Base-by-base conservation (phyloP, 2,113 vertebrate species). In the Malurus melanocephalus region DNA sequence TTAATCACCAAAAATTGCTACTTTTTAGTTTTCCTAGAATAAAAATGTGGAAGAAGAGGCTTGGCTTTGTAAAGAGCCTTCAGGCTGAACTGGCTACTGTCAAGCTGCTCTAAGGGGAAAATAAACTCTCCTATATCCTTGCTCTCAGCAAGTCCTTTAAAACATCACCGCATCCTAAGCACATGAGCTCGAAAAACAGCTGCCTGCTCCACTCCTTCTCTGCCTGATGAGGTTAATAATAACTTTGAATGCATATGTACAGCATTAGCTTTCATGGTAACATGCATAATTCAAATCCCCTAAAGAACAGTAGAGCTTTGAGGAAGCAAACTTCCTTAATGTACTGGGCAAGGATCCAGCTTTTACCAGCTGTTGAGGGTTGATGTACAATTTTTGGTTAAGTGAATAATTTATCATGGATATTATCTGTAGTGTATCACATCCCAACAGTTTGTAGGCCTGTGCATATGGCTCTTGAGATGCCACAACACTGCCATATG, bases 211-310 rank as follows among this genome's bases (percentile, higher is more conserved):
- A 68, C 69, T 81, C 73, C 88, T 96, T n/a, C 85, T 86, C 85
- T 91, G 93, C 95, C 95, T 96, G 96, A 96, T 96, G 94, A 97
- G 97, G 96, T 97, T 97, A 97, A 97, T 97, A 97, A 97, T 97
- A 97, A 96, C 96, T 96, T 95, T 91, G 96, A 96, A 96, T 96
- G 97, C 96, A 94, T 95, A 95, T 95, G 94, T 95, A 96, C 93
- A 89, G 93, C 95, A 96, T 97, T 96, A 97, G 95, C 93, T 95
- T 97, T 96, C 96, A 92, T 96, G 91, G 96, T 96, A 97, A 95
- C 94, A 96, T 97, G 95, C 94, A 96, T 94, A 96, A 95, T 95
- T 96, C 94, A 97, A 96, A 96, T 96, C 95, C 96, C 96, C 94
- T 74, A 93, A 97, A 97, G 96, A 96, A 96, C 92, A 94, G 95